These are phyloP conservation scores for Beris morrisii DNA, from an alignment of 2,888 invertebrate species.

Conservation along the genomic window DNA sequence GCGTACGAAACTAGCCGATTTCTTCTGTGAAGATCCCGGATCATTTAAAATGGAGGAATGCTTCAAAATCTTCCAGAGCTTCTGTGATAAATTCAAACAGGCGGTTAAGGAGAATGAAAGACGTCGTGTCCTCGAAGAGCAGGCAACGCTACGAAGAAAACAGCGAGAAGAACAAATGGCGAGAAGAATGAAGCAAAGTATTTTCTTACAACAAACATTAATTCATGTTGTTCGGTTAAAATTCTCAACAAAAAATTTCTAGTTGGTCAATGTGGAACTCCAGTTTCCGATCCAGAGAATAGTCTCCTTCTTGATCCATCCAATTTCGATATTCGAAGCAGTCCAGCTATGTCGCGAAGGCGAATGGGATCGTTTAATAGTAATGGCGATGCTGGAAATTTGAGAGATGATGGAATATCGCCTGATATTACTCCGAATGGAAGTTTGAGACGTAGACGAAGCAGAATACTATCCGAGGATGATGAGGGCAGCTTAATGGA, in stretches of 20 bases:
- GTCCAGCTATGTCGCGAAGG: constrained; percentile 68
- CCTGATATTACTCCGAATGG: constrained; percentile 87
- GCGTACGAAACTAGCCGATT: constrained; percentile 79
- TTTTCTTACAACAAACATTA: constrained; percentile 40
- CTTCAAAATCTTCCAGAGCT: constrained; percentile 84
- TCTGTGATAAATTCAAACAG: constrained; percentile 84
- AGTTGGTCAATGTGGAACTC: constrained; percentile 71
- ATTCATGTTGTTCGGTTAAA: constrained; percentile 7
- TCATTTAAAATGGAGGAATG: constrained; percentile 94
- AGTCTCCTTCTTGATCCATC: constrained; percentile 76
- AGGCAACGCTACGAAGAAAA: constrained; percentile 75
- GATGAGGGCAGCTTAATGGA: constrained; percentile 86
- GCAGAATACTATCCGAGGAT: constrained; percentile 79
- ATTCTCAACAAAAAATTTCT: constrained; percentile 14
- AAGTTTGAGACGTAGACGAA: constrained; percentile 77
- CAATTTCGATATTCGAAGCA: constrained; percentile 72
- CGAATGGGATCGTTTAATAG: constrained; percentile 69
- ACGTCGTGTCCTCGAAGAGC: constrained; percentile 80
- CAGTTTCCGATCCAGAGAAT: constrained; percentile 72
- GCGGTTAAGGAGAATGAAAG: constrained; percentile 84
- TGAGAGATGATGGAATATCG: constrained; percentile 51
- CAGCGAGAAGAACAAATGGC: constrained; percentile 74
- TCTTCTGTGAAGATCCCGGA: constrained; percentile 91
- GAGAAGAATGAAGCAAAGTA: constrained; percentile 64
- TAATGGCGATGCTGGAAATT: constrained; percentile 48